Evolutionary conservation across 1,140 invertebrate genomes (phyloP).

Genomic region (Sarcophaga bullata): DNA sequence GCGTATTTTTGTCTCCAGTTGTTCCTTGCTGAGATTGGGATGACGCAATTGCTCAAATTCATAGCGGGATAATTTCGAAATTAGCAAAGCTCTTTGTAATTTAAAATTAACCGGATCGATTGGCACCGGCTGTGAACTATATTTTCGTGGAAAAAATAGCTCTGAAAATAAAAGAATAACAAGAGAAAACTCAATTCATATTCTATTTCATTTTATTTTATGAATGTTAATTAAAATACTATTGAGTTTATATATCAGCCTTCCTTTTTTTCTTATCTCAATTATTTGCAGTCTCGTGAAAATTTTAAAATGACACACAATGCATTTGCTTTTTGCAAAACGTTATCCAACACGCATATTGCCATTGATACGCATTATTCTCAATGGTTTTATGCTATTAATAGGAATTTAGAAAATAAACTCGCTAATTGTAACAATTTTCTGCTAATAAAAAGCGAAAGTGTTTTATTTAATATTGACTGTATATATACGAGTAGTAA

Average conservation of each 20-base stretch:
- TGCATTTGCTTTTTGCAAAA: not conserved
- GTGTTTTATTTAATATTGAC: not conserved
- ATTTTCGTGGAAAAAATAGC: slow-evolving; percentile 12
- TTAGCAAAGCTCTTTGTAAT: slow-evolving; percentile 73
- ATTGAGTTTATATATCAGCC: not conserved
- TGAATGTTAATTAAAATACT: not conserved
- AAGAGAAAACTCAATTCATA: not conserved
- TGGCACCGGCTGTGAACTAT: not conserved
- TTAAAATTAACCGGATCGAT: slow-evolving; percentile 58
- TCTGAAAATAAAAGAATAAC: slow-evolving; percentile 21
- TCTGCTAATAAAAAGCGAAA: not conserved
- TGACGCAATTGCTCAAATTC: slow-evolving; percentile 83
- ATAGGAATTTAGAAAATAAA: not conserved
- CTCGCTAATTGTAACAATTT: not conserved
- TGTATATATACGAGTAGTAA: too few relatives aligned
- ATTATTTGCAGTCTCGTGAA: not conserved
- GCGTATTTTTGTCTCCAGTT: slow-evolving; percentile 78
- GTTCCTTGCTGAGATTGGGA: slow-evolving; percentile 73
- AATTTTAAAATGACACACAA: not conserved
- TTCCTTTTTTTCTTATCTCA: not conserved
- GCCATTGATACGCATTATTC: not conserved
- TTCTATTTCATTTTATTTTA: slow-evolving; percentile 2
- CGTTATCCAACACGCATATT: slow-evolving; percentile 8
- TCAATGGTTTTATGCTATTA: not conserved
- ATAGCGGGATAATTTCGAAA: slow-evolving; percentile 89